A percentile compares a stretch with the other conserved stretches of the same genome.
Conservation (phyloP, 2,888 invertebrate genomes). For the Erebia ligea region DNA sequence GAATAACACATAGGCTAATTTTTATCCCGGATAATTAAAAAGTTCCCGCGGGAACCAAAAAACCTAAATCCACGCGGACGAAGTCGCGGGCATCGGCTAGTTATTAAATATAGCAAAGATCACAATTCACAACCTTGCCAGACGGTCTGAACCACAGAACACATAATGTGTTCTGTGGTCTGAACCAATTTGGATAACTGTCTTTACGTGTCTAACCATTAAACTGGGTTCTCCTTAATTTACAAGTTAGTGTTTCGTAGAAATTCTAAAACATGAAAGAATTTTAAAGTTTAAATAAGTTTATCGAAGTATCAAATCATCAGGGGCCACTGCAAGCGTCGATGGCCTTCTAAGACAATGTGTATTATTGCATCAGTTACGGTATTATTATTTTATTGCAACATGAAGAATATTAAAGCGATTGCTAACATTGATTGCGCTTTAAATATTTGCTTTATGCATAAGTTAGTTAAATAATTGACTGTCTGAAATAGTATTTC, state of each 20-base stretch:
- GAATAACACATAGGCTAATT: too few relatives aligned
- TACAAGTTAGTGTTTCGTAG: not conserved
- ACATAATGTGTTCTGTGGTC: too few relatives aligned
- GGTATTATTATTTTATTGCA: slow-evolving; percentile 21
- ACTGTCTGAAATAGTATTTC: not conserved
- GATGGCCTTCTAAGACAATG: slow-evolving; percentile 21
- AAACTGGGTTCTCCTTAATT: too few relatives aligned
- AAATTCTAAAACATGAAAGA: not conserved
- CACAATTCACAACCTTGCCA: too few relatives aligned
- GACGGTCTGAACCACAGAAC: too few relatives aligned
- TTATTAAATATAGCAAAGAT: too few relatives aligned
- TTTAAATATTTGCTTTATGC: slow-evolving; percentile 12
- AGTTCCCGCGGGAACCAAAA: too few relatives aligned
- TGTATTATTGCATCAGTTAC: slow-evolving; percentile 17
- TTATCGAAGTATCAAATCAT: slow-evolving; percentile 4
- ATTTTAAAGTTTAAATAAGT: not conserved
- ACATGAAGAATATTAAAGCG: slow-evolving; percentile 21
- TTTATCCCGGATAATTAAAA: too few relatives aligned
- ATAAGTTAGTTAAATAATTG: slow-evolving; percentile 12
- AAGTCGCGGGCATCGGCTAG: too few relatives aligned
- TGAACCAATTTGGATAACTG: too few relatives aligned
- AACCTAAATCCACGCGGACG: too few relatives aligned
- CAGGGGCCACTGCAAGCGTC: slow-evolving; percentile 4
- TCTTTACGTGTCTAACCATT: too few relatives aligned
- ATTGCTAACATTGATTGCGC: slow-evolving; percentile 18